These are phyloP conservation scores for Lithophane socia DNA, from an alignment of 2,888 invertebrate species.

Conservation along the genomic window DNA sequence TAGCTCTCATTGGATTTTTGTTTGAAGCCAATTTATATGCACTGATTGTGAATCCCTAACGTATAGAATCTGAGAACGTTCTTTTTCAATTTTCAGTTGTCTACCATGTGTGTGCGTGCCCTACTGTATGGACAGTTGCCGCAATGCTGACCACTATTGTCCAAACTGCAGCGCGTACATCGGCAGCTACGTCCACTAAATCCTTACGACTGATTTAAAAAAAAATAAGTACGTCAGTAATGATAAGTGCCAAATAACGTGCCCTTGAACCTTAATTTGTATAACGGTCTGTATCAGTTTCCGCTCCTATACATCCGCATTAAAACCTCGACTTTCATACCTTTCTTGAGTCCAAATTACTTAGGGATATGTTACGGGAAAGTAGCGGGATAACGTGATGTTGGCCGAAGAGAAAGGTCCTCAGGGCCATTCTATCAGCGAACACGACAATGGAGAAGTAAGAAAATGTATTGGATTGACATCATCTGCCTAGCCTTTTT, in stretches of 20 bases:
- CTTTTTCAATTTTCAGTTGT: slow-evolving; percentile 76
- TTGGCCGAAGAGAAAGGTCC: too few species aligned
- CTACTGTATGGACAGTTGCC: slow-evolving; percentile 89
- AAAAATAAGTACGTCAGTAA: neutral
- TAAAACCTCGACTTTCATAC: too few species aligned
- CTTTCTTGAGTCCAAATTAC: too few species aligned
- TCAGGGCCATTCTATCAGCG: too few species aligned
- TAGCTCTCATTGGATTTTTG: neutral
- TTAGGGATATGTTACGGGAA: too few species aligned
- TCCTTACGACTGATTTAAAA: neutral
- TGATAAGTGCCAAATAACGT: neutral
- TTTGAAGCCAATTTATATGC: neutral
- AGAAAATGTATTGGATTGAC: too few species aligned
- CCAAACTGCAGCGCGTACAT: slow-evolving; percentile 82
- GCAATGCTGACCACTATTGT: slow-evolving; percentile 73
- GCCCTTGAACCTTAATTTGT: too few species aligned
- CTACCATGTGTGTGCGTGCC: slow-evolving; percentile 90
- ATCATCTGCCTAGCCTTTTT: too few species aligned
- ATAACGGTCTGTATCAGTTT: too few species aligned
- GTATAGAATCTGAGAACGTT: neutral
- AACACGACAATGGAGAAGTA: too few species aligned
- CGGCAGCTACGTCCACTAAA: slow-evolving; percentile 80
- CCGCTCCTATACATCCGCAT: too few species aligned
- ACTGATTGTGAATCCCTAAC: neutral
- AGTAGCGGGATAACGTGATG: too few species aligned